A percentile compares a stretch with the other conserved stretches of the same genome.
Evolutionary conservation across 2,113 vertebrate genomes (phyloP).

Genomic region (Halichoerus grypus): DNA sequence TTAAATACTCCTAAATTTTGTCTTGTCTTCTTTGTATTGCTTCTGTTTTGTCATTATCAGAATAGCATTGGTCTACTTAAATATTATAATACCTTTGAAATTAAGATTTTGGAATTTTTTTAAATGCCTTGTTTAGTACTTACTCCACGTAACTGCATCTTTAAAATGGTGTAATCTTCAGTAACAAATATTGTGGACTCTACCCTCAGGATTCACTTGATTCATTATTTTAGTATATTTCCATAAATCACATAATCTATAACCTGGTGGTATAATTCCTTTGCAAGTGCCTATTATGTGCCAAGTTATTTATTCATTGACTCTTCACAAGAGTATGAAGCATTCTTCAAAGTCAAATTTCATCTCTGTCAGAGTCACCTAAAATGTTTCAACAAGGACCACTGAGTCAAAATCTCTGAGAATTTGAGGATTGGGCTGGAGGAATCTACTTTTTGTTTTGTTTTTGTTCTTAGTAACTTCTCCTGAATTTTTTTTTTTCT

Average conservation of each 20-base stretch:
- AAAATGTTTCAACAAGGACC: background rate
- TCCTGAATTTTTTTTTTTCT: background rate
- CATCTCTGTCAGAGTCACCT: background rate
- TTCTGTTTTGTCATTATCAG: background rate
- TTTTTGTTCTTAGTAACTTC: background rate
- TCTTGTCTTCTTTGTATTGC: background rate
- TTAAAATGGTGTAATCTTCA: background rate
- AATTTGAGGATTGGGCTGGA: background rate
- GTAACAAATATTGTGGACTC: background rate
- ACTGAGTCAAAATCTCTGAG: background rate
- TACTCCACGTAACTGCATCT: background rate
- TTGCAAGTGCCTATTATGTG: background rate
- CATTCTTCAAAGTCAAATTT: background rate
- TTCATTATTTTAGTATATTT: constrained; percentile 11
- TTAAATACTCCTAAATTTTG: background rate
- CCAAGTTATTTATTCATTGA: background rate
- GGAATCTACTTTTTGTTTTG: background rate
- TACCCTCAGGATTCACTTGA: background rate
- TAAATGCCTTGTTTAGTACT: background rate
- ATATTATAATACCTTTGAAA: background rate
- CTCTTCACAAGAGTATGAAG: background rate
- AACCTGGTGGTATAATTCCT: background rate
- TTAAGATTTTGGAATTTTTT: background rate
- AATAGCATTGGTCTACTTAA: background rate
- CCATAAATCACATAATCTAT: background rate